Evolutionary conservation across 2,797 vertebrate species (phyloP), one percentile per base, ranked within the genome.

Genomic region (Bradypodion pumilum): DNA sequence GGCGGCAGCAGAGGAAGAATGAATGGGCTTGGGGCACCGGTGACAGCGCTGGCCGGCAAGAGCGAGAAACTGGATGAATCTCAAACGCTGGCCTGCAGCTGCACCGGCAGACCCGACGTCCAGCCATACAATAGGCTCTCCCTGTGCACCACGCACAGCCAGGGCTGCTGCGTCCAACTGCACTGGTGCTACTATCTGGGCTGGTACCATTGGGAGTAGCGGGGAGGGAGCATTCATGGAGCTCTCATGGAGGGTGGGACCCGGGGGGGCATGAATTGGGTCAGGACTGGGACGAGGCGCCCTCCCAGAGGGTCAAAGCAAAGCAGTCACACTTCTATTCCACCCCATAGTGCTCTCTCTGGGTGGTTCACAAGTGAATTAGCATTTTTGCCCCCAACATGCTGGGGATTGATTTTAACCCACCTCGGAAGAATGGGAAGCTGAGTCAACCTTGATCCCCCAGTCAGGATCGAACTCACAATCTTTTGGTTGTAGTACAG

Each of bases 171-270:
- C 96, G 99, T 99, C 97, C 98, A 98, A 94, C 98, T 99, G 92
- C 98, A 99, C 96, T 99, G 98, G 98, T 99, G 98, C 96, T 99
- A 98, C 94, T 98, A 98, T 96, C 95, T 99, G 91, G 98, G 98
- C 92, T 99, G 98, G 98, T 99, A 98, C 94, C 98, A 99, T 97
- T 99, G 98, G 99, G 96, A 99, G 98, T 99, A 70, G 21, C 74
- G 87, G 74, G 70, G 27, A 23, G 32, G 32, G 59, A 77, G 42
- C 29, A 15, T 15, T 13, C 70, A 49, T 29, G 21, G 8, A 1
- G 13, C 27, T 8, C 65, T 15, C 1, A 49, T 8, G 27, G 21
- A 29, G n/a, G n/a, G n/a, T n/a, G n/a, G n/a, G n/a, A n/a, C n/a
- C n/a, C n/a, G 60, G 72, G 35, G 29, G 40, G n/a, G n/a, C n/a